Percentiles rank a stretch among this genome's conserved stretches.
Conservation (phyloP, 2,888 invertebrate species). For the Xylophagus ater region DNA sequence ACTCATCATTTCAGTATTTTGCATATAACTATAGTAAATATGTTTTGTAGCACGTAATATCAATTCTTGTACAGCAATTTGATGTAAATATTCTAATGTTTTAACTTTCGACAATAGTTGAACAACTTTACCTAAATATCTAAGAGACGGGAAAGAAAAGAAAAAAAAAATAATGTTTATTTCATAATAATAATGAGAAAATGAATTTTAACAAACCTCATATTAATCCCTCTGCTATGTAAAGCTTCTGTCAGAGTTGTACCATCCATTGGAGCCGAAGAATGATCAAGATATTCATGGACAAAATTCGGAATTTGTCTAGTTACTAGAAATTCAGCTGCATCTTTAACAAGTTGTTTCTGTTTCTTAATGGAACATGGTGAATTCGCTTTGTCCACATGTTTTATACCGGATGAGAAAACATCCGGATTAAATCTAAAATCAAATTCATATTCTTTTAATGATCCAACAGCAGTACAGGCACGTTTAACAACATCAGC, state of each 20-base stretch:
- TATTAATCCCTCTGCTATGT: conserved; percentile 93
- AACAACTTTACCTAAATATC: conserved; percentile 90
- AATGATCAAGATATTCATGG: conserved; percentile 81
- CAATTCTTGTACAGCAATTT: conserved; percentile 83
- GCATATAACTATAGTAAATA: conserved; percentile 81
- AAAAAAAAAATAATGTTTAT: background rate
- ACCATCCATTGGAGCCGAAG: conserved; percentile 92
- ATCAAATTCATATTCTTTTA: conserved; percentile 92
- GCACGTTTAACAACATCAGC: conserved; percentile 86
- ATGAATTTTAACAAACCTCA: conserved; percentile 37
- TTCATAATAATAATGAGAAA: background rate
- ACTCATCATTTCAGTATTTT: conserved; percentile 72
- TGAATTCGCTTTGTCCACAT: conserved; percentile 55
- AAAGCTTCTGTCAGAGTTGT: conserved; percentile 82
- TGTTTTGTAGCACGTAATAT: conserved; percentile 86
- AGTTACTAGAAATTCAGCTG: conserved; percentile 85
- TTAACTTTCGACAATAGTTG: conserved; percentile 65
- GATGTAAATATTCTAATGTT: conserved; percentile 75
- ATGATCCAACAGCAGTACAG: conserved; percentile 81
- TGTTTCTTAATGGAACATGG: conserved; percentile 65
- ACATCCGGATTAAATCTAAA: conserved; percentile 98
- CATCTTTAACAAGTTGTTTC: conserved; percentile 84
- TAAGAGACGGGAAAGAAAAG: too few relatives aligned
- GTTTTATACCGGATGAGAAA: conserved; percentile 86
- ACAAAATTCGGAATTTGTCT: conserved; percentile 93